These are phyloP conservation scores for Saturnia pavonia DNA, from an alignment of 2,888 invertebrate genomes.

Conservation along the genomic window DNA sequence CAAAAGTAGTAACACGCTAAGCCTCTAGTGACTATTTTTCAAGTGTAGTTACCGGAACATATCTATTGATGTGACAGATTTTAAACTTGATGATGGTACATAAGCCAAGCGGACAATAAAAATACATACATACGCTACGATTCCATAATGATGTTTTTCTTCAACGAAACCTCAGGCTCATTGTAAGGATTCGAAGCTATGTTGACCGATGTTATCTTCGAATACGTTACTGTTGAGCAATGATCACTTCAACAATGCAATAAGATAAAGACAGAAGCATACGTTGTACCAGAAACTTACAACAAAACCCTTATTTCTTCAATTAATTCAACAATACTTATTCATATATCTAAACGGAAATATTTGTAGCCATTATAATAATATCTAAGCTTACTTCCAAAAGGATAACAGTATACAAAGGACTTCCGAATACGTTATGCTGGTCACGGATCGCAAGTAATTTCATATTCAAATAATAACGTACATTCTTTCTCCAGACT, in stretches of 20 bases:
- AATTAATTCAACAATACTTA: not conserved
- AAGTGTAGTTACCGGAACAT: too few species aligned
- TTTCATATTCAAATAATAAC: conserved; percentile 11
- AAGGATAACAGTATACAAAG: not conserved
- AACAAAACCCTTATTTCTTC: not conserved
- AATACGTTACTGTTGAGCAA: too few species aligned
- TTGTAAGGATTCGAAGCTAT: too few species aligned
- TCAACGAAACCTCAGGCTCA: too few species aligned
- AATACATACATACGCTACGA: too few species aligned
- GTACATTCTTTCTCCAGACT: not conserved
- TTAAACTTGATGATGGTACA: too few species aligned
- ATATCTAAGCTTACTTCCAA: not conserved
- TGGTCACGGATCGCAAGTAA: not conserved
- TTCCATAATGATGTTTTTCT: too few species aligned
- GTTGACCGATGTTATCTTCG: too few species aligned
- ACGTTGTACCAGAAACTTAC: not conserved
- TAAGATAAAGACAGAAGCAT: not conserved
- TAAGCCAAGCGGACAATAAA: too few species aligned
- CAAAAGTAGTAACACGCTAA: too few species aligned
- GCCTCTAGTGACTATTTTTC: too few species aligned
- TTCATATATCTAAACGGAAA: not conserved
- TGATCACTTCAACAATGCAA: not conserved
- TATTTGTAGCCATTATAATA: not conserved
- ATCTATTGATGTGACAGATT: too few species aligned
- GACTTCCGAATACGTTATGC: not conserved